A percentile compares a stretch with the other conserved stretches of the same genome.
These are phyloP conservation scores for Calycopis cecrops DNA, from an alignment of 1,140 invertebrate genomes.

Conservation along the genomic window DNA sequence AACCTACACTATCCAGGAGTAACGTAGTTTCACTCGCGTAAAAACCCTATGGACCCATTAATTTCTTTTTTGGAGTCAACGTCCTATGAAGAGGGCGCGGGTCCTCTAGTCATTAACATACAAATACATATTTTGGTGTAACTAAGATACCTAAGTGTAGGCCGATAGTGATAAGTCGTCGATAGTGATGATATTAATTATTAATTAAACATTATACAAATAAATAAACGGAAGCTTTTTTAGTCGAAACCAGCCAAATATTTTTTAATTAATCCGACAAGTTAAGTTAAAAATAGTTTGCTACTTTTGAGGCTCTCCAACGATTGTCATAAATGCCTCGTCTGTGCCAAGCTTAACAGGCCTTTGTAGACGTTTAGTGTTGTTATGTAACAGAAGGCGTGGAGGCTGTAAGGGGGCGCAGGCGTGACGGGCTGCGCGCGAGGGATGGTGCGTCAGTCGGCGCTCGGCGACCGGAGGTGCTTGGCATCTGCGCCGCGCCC, in stretches of 20 bases:
- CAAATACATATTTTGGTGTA: too few relatives aligned
- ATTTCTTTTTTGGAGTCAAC: too few relatives aligned
- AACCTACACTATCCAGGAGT: too few relatives aligned
- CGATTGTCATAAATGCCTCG: constrained; percentile 22
- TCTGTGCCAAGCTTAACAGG: constrained; percentile 27
- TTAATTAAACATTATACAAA: too few relatives aligned
- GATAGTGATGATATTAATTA: too few relatives aligned
- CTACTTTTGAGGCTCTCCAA: neutral
- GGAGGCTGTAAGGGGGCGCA: constrained; percentile 36
- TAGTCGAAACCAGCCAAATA: neutral
- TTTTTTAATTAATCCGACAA: constrained; percentile 5
- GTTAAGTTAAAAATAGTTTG: constrained; percentile 6
- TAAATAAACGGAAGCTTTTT: neutral
- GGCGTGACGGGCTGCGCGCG: constrained; percentile 36
- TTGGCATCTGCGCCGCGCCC: constrained; percentile 67
- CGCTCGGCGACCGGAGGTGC: constrained; percentile 68
- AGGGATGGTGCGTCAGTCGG: constrained; percentile 63
- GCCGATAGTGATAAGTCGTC: too few relatives aligned
- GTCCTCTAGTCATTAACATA: too few relatives aligned
- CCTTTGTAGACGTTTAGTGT: constrained; percentile 44
- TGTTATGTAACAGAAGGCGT: constrained; percentile 61
- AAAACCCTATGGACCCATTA: too few relatives aligned
- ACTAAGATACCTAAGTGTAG: too few relatives aligned
- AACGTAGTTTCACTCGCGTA: too few relatives aligned
- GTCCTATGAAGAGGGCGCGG: too few relatives aligned